These are phyloP conservation scores for Heterodera filipjevi DNA, from an alignment of 2,888 invertebrate genomes.

Conservation along the genomic window DNA sequence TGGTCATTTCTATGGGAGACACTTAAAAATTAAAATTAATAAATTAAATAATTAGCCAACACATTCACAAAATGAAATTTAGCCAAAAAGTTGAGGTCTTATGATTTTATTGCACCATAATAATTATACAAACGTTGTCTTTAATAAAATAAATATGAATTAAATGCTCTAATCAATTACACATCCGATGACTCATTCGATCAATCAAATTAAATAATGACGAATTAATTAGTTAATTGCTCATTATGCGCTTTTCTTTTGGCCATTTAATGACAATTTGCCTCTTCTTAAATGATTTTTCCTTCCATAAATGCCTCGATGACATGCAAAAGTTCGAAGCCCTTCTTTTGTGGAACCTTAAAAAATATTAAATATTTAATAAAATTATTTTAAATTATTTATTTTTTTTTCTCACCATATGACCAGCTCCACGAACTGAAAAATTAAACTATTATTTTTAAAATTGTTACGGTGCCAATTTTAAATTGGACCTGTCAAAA, in stretches of 20 bases:
- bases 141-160: too few relatives aligned
- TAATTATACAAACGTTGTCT: too few relatives aligned
- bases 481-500: constrained; percentile 48
- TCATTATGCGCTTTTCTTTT: too few relatives aligned
- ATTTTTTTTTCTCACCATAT: constrained; percentile 40
- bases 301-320: constrained; percentile 25
- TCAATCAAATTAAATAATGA: too few relatives aligned
- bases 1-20: too few relatives aligned
- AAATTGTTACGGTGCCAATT: not conserved
- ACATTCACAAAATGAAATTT: too few relatives aligned
- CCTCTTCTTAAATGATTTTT: constrained; percentile 16
- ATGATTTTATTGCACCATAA: too few relatives aligned
- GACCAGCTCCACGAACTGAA: constrained; percentile 26
- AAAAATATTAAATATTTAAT: not conserved
- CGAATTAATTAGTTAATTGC: too few relatives aligned
- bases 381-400: not conserved
- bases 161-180: not conserved
- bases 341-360: constrained; percentile 28
- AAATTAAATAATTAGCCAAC: too few relatives aligned
- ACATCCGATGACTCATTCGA: not conserved
- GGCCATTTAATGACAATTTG: not conserved
- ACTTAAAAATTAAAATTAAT: too few relatives aligned
- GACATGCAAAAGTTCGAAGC: constrained; percentile 20
- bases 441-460: constrained; percentile 11
- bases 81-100: too few relatives aligned